Base-by-base conservation (phyloP, 1,140 invertebrate genomes). In the Eumaeus atala region DNA sequence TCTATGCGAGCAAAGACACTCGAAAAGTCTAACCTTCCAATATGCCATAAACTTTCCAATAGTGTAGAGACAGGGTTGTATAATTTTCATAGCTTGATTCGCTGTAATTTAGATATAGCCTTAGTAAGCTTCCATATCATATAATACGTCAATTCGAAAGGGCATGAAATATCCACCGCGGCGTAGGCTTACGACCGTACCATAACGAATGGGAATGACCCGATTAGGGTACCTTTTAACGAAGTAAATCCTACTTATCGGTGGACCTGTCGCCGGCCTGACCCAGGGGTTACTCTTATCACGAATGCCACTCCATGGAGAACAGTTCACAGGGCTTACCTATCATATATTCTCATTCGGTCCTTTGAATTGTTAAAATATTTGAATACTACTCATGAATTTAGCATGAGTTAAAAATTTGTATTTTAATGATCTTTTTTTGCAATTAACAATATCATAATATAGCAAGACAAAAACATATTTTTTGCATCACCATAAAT, bases 161-260 rank as follows among this genome's bases (percentile, higher is more conserved):
- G 12, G 38, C 18, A 18, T 51, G 35, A 34, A 36, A 53, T 28
- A 42, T 9, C 34, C 40, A 50, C 47, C 21, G 34, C 51, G 42
- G 33, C 34, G 48, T 52, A 58, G 44, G 36, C 51, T 34, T 16
- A 54, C 18, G 28, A 54, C 16, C 53, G 42, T 54, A 35, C 67
- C 69, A 74, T 81, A 85, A 83, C 77, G 74, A 80, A 80, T 82
- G 78, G 74, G 67, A 77, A 80, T 65, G 79, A 70, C 74, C 70
- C 70, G 74, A 85, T 85, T 83, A 85, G 75, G 75, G 71, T 69
- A 83, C 82, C 82, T 85, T 85, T 85, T 79, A 85, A 82, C 74
- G 78, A 82, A 85, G 82, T 85, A 85, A 85, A 82, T 79, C 71
- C 74, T 67, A 68, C 66, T 84, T 85, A 85, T 84, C 80, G 64